Evolutionary conservation across 35 echinoderm and acorn worm species (phyloP).

Genomic region (Hemicentrotus pulcherrimus): DNA sequence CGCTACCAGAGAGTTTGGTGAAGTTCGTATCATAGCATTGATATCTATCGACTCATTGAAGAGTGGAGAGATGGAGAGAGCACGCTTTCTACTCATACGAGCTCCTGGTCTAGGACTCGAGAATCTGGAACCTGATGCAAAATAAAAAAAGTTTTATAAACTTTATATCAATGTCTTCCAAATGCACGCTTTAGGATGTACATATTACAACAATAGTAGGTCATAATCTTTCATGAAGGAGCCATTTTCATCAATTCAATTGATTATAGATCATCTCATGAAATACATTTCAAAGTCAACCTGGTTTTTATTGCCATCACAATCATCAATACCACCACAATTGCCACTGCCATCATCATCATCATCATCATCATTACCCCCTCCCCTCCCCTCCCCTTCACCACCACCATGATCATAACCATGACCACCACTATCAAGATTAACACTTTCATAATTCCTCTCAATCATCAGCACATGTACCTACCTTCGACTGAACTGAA

Average conservation of each 20-base stretch:
- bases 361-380: background rate
- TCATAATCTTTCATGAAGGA: too few relatives aligned
- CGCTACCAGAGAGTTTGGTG: constrained; percentile 98
- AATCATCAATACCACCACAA: background rate
- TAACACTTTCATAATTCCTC: background rate
- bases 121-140: constrained; percentile 81
- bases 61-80: constrained; percentile 93
- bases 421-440: background rate
- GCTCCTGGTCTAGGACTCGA: constrained; percentile 85
- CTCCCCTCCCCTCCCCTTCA: background rate
- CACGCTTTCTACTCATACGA: constrained; percentile 84
- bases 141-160: background rate
- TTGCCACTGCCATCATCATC: background rate
- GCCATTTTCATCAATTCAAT: too few relatives aligned
- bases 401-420: background rate
- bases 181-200: too few relatives aligned
- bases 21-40: constrained; percentile 93
- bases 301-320: too few relatives aligned
- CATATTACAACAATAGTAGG: too few relatives aligned
- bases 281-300: too few relatives aligned
- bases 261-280: too few relatives aligned
- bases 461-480: constrained; percentile 33
- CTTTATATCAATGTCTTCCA: too few relatives aligned
- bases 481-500: constrained; percentile 93
- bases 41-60: constrained; percentile 90